A percentile compares a stretch with the other conserved stretches of the same genome.
phyloP scores from a whole-genome alignment of 2,113 vertebrate genomes.

The Campylorhamphus procurvoides region DNA sequence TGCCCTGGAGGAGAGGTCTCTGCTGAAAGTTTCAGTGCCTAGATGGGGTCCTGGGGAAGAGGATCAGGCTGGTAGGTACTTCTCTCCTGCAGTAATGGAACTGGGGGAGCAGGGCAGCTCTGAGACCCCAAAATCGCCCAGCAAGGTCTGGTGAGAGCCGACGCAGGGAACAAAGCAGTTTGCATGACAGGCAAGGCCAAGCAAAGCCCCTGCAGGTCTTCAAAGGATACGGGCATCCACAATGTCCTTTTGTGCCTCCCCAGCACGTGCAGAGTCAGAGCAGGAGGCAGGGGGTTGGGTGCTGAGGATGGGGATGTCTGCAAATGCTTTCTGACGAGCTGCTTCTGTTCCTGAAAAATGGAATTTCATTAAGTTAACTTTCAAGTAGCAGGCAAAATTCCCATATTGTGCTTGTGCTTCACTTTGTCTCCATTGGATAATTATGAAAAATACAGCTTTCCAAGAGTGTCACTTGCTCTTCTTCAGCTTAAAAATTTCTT shows the following conservation, averaged over 20 bases:
- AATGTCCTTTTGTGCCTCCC: background rate
- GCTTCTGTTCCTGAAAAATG: constrained; percentile 15
- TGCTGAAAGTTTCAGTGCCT: background rate
- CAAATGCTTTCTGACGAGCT: background rate
- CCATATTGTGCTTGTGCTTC: background rate
- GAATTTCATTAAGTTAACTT: constrained; percentile 30
- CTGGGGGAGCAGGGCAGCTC: background rate
- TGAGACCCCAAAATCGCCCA: background rate
- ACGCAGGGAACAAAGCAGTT: background rate
- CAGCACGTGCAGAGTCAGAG: fast-evolving
- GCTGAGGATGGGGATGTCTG: background rate
- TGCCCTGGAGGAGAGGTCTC: background rate
- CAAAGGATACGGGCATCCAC: background rate
- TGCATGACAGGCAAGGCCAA: background rate
- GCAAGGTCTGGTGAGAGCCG: background rate
- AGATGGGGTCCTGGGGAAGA: background rate
- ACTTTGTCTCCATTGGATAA: constrained; percentile 47
- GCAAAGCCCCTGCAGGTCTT: background rate
- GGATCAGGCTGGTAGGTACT: background rate
- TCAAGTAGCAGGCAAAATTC: background rate
- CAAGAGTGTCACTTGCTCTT: background rate
- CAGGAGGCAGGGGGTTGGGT: background rate
- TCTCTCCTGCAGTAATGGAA: background rate
- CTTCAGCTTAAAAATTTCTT: background rate
- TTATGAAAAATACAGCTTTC: constrained; percentile 51